A percentile compares a stretch with the other conserved stretches of the same genome.
phyloP scores from a whole-genome alignment of 2,113 vertebrate species.

The Mus spicilegus region DNA sequence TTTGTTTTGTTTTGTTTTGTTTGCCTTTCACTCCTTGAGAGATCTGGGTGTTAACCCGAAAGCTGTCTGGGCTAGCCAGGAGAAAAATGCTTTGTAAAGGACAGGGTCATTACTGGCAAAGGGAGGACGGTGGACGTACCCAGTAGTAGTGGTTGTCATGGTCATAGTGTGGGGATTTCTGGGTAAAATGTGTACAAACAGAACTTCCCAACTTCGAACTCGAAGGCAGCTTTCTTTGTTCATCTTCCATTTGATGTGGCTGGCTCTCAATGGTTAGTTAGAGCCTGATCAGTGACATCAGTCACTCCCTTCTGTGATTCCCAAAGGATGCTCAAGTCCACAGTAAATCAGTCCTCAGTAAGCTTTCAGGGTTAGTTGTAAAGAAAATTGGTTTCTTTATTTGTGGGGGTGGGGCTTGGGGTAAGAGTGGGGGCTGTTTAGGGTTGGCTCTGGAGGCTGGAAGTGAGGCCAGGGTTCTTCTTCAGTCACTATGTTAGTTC shows the following conservation, averaged over 20 bases:
- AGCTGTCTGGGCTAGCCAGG: neutral
- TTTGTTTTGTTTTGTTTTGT: too few relatives aligned
- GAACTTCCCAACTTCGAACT: neutral
- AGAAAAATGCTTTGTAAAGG: neutral
- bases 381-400: neutral
- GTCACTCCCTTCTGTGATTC: neutral
- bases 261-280: neutral
- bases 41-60: neutral
- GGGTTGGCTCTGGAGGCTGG: neutral
- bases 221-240: neutral
- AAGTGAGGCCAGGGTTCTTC: neutral
- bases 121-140: neutral
- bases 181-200: neutral
- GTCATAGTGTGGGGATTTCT: neutral
- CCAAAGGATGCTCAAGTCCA: neutral
- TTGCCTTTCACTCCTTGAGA: neutral
- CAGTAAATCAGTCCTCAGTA: neutral
- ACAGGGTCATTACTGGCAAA: neutral
- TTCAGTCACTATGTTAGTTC: neutral
- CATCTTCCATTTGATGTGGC: neutral
- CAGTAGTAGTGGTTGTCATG: neutral
- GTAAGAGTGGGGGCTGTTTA: neutral
- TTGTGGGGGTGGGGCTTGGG: neutral
- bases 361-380: neutral
- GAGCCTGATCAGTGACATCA: neutral